Percentiles rank a stretch among this genome's conserved stretches.
Evolutionary conservation across 1,140 invertebrate genomes (phyloP).

Genomic region (Cardiocondyla obscurior): DNA sequence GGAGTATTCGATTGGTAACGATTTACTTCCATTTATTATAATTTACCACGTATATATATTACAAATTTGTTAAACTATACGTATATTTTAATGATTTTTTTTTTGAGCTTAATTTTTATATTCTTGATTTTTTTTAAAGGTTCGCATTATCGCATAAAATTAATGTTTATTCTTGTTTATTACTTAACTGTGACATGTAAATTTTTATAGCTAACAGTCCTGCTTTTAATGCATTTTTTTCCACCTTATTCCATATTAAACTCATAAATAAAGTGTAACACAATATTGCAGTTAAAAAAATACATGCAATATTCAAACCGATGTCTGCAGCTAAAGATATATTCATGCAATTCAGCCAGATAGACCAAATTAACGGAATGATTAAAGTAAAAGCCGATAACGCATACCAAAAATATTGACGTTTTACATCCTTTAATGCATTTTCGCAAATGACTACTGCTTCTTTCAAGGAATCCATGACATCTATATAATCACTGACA

Average conservation of each 20-base stretch:
- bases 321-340: constrained; percentile 80
- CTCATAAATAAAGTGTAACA: constrained; percentile 91
- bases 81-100: not conserved
- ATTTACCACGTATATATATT: not conserved
- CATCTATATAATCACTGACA: constrained; percentile 62
- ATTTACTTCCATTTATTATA: too few relatives aligned
- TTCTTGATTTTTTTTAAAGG: not conserved
- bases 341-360: constrained; percentile 77
- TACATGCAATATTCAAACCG: constrained; percentile 84
- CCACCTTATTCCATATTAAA: constrained; percentile 91
- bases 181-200: constrained; percentile 77
- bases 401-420: constrained; percentile 86
- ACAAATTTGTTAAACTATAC: too few relatives aligned
- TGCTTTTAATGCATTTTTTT: constrained; percentile 90
- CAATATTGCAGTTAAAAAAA: constrained; percentile 87
- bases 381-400: constrained; percentile 83
- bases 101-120: constrained; percentile 8
- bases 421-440: constrained; percentile 84
- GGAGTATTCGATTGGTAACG: too few relatives aligned
- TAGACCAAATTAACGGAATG: constrained; percentile 82
- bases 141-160: constrained; percentile 1
- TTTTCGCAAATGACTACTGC: constrained; percentile 86
- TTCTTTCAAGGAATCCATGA: constrained; percentile 85
- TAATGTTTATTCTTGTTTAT: constrained; percentile 62
- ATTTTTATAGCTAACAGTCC: constrained; percentile 87